Evolutionary conservation across 92 coral and sea anemone species (phyloP).

Genomic region (Hydrozoanthus gracilis): DNA sequence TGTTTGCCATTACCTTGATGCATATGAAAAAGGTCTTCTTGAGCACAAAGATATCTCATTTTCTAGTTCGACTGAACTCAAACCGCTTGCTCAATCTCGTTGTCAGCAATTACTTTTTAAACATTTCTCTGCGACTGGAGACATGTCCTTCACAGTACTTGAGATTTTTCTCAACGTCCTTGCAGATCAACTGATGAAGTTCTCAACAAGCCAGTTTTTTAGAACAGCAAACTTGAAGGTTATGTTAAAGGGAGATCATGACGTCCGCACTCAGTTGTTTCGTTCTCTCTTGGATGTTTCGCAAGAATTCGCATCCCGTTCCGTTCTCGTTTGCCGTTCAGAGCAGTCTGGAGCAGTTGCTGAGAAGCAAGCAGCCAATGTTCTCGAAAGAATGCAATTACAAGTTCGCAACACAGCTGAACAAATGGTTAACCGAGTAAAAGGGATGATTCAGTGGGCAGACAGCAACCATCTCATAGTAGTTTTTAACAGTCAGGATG

Average conservation of each 20-base stretch:
- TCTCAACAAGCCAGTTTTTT: conserved; percentile 83
- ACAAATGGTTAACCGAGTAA: conserved; percentile 86
- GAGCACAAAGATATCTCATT: conserved; percentile 72
- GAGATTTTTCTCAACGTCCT: conserved; percentile 86
- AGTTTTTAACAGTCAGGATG: conserved; percentile 76
- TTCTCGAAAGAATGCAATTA: conserved; percentile 65
- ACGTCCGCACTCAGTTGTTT: conserved; percentile 83
- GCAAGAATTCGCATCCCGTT: conserved; percentile 91
- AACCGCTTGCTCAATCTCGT: conserved; percentile 57
- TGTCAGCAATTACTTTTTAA: conserved; percentile 76
- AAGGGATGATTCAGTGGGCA: conserved; percentile 96
- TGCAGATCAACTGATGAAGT: conserved; percentile 91
- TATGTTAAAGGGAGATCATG: conserved; percentile 77
- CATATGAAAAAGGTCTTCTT: conserved; percentile 71
- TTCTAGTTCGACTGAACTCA: conserved; percentile 59
- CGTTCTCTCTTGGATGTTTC: conserved; percentile 91
- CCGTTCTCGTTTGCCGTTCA: conserved; percentile 78
- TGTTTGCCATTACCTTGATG: conserved; percentile 90
- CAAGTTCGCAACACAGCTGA: conserved; percentile 63
- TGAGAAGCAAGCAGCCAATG: conserved; percentile 66
- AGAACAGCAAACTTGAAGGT: conserved; percentile 72
- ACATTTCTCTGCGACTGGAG: conserved; percentile 75
- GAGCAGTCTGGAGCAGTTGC: conserved; percentile 75
- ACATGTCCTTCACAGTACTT: conserved; percentile 75
- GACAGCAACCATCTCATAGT: conserved; percentile 90